Conservation (phyloP, 2,797 vertebrate genomes). For the Paguma larvata region DNA sequence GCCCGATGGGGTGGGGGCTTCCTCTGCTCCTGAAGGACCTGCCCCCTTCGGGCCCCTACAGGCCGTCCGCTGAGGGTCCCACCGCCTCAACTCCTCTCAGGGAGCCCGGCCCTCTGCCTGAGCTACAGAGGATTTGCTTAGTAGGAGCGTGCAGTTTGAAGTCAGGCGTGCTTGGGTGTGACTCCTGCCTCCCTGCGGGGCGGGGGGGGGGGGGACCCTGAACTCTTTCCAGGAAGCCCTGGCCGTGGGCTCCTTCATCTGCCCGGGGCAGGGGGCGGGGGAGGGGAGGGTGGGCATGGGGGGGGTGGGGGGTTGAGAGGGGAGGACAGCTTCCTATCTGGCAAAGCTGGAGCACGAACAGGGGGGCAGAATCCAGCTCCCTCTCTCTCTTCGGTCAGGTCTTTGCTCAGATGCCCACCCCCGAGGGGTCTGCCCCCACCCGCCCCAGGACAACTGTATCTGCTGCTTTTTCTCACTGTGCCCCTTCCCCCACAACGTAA, state of each 20-base stretch:
- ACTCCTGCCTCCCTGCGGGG: too few relatives aligned
- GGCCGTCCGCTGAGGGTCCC: background rate
- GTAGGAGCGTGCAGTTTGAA: background rate
- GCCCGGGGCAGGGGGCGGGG: background rate
- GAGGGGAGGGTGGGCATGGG: background rate
- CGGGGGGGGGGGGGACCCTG: fast-evolving
- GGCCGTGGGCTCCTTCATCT: background rate
- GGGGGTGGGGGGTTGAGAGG: too few relatives aligned
- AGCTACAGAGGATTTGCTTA: background rate
- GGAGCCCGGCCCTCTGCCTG: background rate
- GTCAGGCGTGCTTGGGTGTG: background rate
- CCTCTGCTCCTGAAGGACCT: background rate
- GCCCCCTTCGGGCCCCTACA: background rate
- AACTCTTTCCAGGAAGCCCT: background rate
- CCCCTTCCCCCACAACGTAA: too few relatives aligned
- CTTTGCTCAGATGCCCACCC: background rate
- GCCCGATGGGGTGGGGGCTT: fast-evolving
- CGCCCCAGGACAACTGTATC: fast-evolving
- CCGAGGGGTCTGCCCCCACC: background rate
- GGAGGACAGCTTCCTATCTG: background rate
- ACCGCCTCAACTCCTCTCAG: background rate
- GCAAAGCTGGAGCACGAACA: background rate
- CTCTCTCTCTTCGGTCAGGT: background rate
- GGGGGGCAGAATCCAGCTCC: background rate
- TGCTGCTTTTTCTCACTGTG: background rate